Evolutionary conservation across 2,888 invertebrate species (phyloP).

Genomic region (Caenorhabditis plicata): DNA sequence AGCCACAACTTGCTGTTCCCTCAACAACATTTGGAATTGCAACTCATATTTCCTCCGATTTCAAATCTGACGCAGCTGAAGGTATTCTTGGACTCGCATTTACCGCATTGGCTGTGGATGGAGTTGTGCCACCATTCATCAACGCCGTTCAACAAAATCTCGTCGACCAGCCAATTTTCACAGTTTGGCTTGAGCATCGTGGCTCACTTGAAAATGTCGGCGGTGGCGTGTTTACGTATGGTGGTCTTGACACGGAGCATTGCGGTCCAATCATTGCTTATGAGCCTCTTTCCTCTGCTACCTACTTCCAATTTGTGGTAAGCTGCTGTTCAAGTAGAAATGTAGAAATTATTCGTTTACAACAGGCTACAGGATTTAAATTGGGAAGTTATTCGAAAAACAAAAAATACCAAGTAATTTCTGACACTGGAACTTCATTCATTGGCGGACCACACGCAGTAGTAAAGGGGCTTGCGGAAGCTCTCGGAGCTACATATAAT

Average conservation of each 20-base stretch:
- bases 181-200: constrained; percentile 43
- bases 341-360: no score
- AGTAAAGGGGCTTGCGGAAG: constrained; percentile 20
- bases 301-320: constrained; percentile 41
- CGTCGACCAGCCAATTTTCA: constrained; percentile 45
- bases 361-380: constrained; percentile 14
- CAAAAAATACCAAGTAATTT: constrained; percentile 34
- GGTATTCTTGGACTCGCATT: constrained; percentile 47
- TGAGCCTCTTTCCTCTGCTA: constrained; percentile 41
- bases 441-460: constrained; percentile 29
- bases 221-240: constrained; percentile 51
- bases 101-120: constrained; percentile 44
- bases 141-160: constrained; percentile 42
- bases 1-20: constrained; percentile 36
- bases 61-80: constrained; percentile 43
- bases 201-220: constrained; percentile 37
- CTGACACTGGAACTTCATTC: constrained; percentile 44
- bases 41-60: constrained; percentile 32
- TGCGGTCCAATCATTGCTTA: constrained; percentile 38
- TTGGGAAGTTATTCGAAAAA: constrained; percentile 21
- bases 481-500: constrained; percentile 40
- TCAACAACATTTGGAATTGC: constrained; percentile 47
- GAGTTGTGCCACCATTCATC: constrained; percentile 40
- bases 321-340: no score
- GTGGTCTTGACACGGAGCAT: constrained; percentile 41